A percentile compares a stretch with the other conserved stretches of the same genome.
Conservation (phyloP, 1,140 invertebrate genomes). For the Sminthurinus signatus region DNA sequence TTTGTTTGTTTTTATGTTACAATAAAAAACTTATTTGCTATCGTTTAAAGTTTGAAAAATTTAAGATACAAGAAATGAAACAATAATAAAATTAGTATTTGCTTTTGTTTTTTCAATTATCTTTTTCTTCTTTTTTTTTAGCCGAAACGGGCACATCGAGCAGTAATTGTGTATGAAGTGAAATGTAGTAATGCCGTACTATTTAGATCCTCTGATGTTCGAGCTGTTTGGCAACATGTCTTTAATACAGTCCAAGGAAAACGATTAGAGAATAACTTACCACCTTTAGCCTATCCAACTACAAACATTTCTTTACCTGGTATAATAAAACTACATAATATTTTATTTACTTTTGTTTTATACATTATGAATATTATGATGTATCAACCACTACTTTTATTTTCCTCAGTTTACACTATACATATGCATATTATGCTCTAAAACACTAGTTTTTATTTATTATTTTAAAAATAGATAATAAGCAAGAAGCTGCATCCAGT, state of each 20-base stretch:
- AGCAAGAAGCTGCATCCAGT: not conserved
- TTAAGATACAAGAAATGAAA: not conserved
- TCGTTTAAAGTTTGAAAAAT: constrained; percentile 2
- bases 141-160: constrained; percentile 26
- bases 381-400: too few species aligned
- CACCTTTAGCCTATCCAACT: constrained; percentile 53
- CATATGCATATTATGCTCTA: too few species aligned
- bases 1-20: too few species aligned
- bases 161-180: constrained; percentile 73
- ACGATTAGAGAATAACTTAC: constrained; percentile 65
- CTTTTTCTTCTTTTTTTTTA: not conserved
- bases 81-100: not conserved
- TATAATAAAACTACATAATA: constrained; percentile 36
- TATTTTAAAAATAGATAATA: not conserved
- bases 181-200: constrained; percentile 84
- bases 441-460: too few species aligned
- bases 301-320: constrained; percentile 43
- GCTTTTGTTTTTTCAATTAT: not conserved
- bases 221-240: constrained; percentile 83
- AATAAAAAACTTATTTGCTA: too few species aligned
- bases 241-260: constrained; percentile 82
- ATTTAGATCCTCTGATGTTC: constrained; percentile 66
- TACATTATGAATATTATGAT: too few species aligned
- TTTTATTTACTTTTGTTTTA: too few species aligned
- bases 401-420: too few species aligned